Evolutionary conservation across 1,140 invertebrate species (phyloP), one percentile per base, ranked within the genome.

Genomic region (Apis cerana): DNA sequence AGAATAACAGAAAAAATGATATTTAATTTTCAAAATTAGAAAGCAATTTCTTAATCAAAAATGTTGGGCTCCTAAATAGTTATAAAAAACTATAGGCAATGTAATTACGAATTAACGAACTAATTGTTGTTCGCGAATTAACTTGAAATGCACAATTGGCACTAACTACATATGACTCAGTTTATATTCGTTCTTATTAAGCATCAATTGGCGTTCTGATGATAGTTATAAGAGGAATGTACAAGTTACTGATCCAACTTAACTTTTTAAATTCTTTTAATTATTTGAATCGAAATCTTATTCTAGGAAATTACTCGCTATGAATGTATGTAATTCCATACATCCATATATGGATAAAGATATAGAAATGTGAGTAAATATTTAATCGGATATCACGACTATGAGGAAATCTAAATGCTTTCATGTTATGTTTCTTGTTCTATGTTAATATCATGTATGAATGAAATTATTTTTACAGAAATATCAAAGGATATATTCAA

Each of bases 131-230:
- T 80, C 4, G 54, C 64, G 50, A 87, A 82, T 84, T 79, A 80
- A 85, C 67, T 88, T 81, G 74, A 88, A 82, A 76, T 68, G 54
- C 33, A 54, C 75, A 82, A 88, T 82, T 84, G 83, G 54, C 64
- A 48, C 68, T 56, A 81, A 84, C 82, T 67, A 59, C 64, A 85
- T 12, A 76, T 69, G 80, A 76, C 68, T 80, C 59, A 79, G 62
- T 62, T 78, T 80, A 85, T 85, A 88, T 88, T 88, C 43, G 54
- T 83, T 88, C 84, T 88, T 83, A 85, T 88, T 88, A 88, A 88
- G 86, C 83, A 83, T 77, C 84, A 88, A 88, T 88, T 88, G 84
- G n/a, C 67, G 62, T 85, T 83, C 52, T 58, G 80, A 85, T 82
- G 85, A 71, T 77, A 83, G 77, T 75, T 85, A 68, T 48, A 83